Evolutionary conservation across 2,797 vertebrate species (phyloP).

Genomic region (Xerus rutilus): DNA sequence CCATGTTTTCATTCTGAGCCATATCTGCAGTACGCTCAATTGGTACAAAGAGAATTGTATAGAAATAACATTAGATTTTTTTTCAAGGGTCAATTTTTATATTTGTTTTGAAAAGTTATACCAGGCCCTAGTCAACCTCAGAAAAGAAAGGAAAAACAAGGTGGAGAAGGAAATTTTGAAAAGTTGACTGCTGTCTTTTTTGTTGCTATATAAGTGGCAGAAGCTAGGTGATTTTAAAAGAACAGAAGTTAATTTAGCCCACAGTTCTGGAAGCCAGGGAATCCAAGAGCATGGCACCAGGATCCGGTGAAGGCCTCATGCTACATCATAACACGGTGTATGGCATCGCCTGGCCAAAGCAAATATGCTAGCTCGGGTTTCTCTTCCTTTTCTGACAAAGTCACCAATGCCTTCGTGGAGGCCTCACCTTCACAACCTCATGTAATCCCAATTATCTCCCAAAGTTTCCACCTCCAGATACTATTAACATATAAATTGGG

Average conservation of each 20-base stretch:
- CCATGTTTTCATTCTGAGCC: background rate
- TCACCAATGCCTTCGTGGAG: background rate
- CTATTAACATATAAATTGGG: background rate
- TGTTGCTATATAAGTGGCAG: background rate
- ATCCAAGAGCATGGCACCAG: background rate
- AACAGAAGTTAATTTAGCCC: background rate
- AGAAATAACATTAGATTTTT: background rate
- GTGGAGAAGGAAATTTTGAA: background rate
- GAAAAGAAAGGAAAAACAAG: background rate
- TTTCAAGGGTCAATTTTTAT: background rate
- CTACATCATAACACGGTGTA: background rate
- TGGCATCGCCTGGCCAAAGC: background rate
- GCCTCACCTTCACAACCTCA: background rate
- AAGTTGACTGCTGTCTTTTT: background rate
- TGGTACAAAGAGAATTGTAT: conserved; percentile 9
- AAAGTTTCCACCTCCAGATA: background rate
- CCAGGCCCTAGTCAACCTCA: background rate
- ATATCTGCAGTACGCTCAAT: background rate
- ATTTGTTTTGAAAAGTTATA: conserved; percentile 27
- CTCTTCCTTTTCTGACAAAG: background rate
- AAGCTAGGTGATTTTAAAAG: background rate
- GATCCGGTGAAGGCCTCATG: background rate
- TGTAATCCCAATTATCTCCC: background rate
- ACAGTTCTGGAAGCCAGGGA: background rate
- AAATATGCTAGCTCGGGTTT: background rate